phyloP scores from a whole-genome alignment of 1,140 invertebrate species.

The Drosophila pseudoobscura region DNA sequence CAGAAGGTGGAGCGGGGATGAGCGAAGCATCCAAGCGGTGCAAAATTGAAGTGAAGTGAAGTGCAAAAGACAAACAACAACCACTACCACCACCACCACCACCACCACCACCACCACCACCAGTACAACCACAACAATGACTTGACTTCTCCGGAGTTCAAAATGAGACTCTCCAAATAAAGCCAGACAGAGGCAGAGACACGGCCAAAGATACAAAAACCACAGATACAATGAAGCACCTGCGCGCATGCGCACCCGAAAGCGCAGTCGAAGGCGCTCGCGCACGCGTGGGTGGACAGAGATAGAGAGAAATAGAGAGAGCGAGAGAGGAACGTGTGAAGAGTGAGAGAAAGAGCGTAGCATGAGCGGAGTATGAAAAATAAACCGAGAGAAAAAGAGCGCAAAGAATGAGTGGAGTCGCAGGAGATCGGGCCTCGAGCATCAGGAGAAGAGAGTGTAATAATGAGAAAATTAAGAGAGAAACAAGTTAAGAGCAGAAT shows the following conservation, averaged over 20 bases:
- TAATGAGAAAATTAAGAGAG: too few species aligned
- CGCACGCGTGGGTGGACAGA: slow-evolving; percentile 45
- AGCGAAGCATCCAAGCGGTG: slow-evolving; percentile 75
- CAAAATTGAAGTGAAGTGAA: slow-evolving; percentile 82
- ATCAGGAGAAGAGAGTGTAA: too few species aligned
- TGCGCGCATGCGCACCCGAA: slow-evolving; percentile 45
- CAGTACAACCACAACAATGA: slow-evolving; percentile 51
- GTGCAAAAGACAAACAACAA: slow-evolving; percentile 82
- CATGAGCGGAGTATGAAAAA: too few species aligned
- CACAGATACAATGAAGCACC: slow-evolving; percentile 22
- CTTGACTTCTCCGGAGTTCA: slow-evolving; percentile 57
- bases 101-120: slow-evolving; percentile 7
- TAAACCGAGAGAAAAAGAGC: background rate
- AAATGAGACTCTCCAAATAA: slow-evolving; percentile 52
- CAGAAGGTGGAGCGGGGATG: background rate
- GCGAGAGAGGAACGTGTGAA: background rate
- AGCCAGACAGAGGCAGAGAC: slow-evolving; percentile 22
- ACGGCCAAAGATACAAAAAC: slow-evolving; percentile 39
- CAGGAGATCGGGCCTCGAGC: too few species aligned
- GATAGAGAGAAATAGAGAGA: slow-evolving; percentile 2
- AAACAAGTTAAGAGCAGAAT: too few species aligned
- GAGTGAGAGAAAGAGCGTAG: too few species aligned
- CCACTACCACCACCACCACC: background rate
- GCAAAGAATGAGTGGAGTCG: background rate
- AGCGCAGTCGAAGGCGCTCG: slow-evolving; percentile 60